These are phyloP conservation scores for Augiades crinisus DNA, from an alignment of 2,888 invertebrate species.

Conservation along the genomic window DNA sequence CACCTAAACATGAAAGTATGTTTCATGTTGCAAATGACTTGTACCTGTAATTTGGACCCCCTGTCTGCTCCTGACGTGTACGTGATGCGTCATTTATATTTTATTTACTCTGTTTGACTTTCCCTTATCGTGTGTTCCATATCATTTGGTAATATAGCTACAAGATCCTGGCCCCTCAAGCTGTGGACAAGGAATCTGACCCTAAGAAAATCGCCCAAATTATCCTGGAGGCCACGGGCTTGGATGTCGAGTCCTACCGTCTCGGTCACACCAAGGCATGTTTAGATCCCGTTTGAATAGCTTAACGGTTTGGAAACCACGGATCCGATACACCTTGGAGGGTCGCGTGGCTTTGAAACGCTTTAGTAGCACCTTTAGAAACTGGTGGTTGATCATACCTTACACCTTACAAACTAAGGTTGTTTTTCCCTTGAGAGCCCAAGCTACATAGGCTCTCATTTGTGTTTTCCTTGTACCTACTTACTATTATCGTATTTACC, in stretches of 20 bases:
- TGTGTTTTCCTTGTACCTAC: constrained; percentile 49
- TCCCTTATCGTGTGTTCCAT: constrained; percentile 70
- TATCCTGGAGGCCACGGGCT: constrained; percentile 90
- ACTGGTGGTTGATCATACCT: constrained; percentile 49
- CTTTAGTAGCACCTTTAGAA: constrained; percentile 58
- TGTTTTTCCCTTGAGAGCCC: constrained; percentile 59
- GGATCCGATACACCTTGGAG: constrained; percentile 47
- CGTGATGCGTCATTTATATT: constrained; percentile 7
- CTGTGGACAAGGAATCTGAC: constrained; percentile 87
- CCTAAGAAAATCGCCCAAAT: constrained; percentile 91
- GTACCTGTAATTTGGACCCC: background rate
- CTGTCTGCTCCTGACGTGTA: constrained; percentile 3
- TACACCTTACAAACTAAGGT: constrained; percentile 42
- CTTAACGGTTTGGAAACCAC: constrained; percentile 54
- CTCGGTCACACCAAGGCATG: constrained; percentile 99
- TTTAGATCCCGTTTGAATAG: constrained; percentile 63
- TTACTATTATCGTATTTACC: constrained; percentile 35
- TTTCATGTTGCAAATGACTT: constrained; percentile 20
- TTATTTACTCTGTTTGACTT: constrained; percentile 31
- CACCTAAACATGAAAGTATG: constrained; percentile 24
- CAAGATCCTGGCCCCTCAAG: constrained; percentile 98
- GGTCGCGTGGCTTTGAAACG: constrained; percentile 52
- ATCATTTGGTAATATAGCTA: constrained; percentile 88
- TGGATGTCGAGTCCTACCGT: constrained; percentile 96
- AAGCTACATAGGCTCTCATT: constrained; percentile 59